Base-by-base conservation (phyloP, 2,888 invertebrate species). In the Temnothorax ravouxi region DNA sequence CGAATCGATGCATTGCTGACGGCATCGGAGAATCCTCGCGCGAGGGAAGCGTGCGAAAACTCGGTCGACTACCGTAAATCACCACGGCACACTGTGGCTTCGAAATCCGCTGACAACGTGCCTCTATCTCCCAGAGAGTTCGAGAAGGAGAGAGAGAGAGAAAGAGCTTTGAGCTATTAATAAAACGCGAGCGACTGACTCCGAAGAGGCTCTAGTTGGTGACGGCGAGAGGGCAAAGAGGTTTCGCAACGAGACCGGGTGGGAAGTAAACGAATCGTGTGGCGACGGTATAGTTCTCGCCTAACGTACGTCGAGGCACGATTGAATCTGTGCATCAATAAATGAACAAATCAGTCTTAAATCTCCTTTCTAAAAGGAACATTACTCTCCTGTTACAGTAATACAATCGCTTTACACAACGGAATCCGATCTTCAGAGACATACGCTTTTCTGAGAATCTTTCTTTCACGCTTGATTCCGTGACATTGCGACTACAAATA, bases 131-230 rank as follows among this genome's bases (percentile, higher is more conserved):
- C 64, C 74, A 41, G 56, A 52, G 61, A 74, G 47, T 29, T 75
- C 44, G 41, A 64, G 79, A 74, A 84, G 52, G 38, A 75, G 75
- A 75, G 59, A 64, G 72, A 66, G 34, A 25, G 25, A 25, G 25
- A 25, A 1, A 81, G 81, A 86, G 89, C 92, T 90, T 81, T 54
- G 84, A 52, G 90, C 92, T 93, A 93, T 93, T 91, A 92, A 93
- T 93, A 93, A 93, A 89, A 87, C 15, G 87, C 82, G 77, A 75
- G 80, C 84, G 85, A 88, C 84, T 82, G 75, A 81, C 83, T 80
- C 41, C 67, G 84, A 84, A 77, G 83, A 75, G 86, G 81, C 86
- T 85, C 71, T 67, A 77, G 84, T 72, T 81, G 83, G 83, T 80
- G 84, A 82, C 80, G 75, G 67, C 82, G 86, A 84, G 84, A 84